Conservation (phyloP, 92 coral and sea anemone species). For the Zoanthus solanderi region DNA sequence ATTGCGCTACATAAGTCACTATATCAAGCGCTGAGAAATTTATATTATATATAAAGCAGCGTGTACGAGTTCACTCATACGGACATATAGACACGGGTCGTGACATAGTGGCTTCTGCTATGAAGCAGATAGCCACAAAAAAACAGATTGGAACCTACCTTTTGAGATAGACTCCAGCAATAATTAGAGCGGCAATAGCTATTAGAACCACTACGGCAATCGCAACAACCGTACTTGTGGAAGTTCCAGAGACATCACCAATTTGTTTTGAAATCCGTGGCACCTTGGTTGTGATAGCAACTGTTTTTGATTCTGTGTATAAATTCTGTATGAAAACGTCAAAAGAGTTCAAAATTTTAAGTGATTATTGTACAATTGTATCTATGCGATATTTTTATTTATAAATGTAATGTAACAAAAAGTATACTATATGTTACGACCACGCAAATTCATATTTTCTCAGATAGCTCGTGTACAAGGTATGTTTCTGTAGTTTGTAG, state of each 20-base stretch:
- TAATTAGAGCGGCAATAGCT: not conserved
- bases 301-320: not conserved
- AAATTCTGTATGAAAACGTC: not conserved
- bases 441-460: too few relatives aligned
- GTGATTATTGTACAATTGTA: too few relatives aligned
- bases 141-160: not conserved
- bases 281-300: not conserved
- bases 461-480: too few relatives aligned
- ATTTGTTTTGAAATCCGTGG: not conserved
- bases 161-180: slow-evolving; percentile 1
- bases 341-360: not conserved
- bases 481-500: too few relatives aligned
- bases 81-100: too few relatives aligned
- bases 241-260: not conserved
- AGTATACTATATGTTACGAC: not conserved
- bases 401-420: not conserved
- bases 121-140: too few relatives aligned
- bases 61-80: too few relatives aligned
- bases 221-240: not conserved
- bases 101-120: too few relatives aligned
- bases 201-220: not conserved
- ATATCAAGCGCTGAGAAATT: too few relatives aligned
- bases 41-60: too few relatives aligned
- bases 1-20: too few relatives aligned
- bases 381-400: too few relatives aligned